These are phyloP conservation scores for Tryphoninae sp. DNA, from an alignment of 2,888 invertebrate genomes.

Conservation along the genomic window DNA sequence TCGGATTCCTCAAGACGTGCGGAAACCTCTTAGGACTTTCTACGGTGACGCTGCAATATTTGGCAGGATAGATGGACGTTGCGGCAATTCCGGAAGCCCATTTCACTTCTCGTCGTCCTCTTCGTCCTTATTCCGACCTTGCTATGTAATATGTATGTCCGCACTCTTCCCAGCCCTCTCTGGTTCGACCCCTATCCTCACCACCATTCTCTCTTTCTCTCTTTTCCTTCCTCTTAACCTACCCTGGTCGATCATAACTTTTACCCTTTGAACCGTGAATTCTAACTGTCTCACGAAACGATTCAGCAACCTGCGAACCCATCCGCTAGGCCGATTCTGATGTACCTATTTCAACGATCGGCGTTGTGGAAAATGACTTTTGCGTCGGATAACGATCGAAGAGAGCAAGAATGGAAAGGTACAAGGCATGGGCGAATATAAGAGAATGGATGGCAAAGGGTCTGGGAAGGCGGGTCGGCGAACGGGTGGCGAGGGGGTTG, in stretches of 20 bases:
- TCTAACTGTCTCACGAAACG: conserved; percentile 24
- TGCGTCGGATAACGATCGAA: conserved; percentile 61
- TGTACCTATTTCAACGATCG: conserved; percentile 70
- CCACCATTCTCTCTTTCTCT: conserved; percentile 49
- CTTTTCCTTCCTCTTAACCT: background rate
- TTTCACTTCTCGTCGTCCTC: conserved; percentile 30
- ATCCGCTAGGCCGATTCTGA: conserved; percentile 2
- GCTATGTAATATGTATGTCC: conserved; percentile 5
- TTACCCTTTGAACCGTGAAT: conserved; percentile 46
- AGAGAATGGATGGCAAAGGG: conserved; percentile 55
- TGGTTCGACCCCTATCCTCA: conserved; percentile 20
- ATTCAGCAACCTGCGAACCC: conserved; percentile 22
- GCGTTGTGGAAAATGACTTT: conserved; percentile 76
- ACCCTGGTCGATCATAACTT: conserved; percentile 50
- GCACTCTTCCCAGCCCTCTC: background rate
- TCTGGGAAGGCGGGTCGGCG: conserved; percentile 1
- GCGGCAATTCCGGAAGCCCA: conserved; percentile 29
- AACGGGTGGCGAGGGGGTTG: background rate
- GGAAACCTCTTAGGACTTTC: conserved; percentile 29
- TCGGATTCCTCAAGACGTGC: conserved; percentile 29
- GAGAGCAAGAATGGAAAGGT: conserved; percentile 15
- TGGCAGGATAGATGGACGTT: conserved; percentile 29
- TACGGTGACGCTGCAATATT: conserved; percentile 43
- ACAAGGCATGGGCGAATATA: conserved; percentile 23
- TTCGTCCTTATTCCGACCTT: conserved; percentile 17